These are phyloP conservation scores for Erebia palarica DNA, from an alignment of 2,888 invertebrate genomes.

Conservation along the genomic window DNA sequence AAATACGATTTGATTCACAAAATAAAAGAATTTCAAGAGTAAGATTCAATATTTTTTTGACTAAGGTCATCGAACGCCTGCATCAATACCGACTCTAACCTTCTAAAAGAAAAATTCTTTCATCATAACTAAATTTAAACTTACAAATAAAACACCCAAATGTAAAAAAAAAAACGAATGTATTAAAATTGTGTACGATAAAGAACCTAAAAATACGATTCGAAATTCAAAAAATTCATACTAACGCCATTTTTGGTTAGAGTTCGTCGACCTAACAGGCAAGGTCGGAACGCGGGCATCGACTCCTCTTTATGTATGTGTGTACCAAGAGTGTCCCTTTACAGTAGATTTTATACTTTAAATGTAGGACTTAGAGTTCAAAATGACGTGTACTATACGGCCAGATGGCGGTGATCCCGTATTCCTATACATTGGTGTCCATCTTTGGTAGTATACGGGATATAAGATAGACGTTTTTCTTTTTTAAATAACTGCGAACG, in stretches of 20 bases:
- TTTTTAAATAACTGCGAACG: conserved; percentile 27
- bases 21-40: too few species aligned
- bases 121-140: background rate
- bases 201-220: conserved; percentile 22
- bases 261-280: conserved; percentile 64
- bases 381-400: conserved; percentile 28
- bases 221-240: conserved; percentile 40
- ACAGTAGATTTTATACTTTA: conserved; percentile 39
- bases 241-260: conserved; percentile 57
- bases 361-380: conserved; percentile 30
- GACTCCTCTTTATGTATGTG: conserved; percentile 52
- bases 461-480: conserved; percentile 34
- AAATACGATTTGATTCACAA: too few species aligned
- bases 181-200: conserved; percentile 3
- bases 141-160: background rate
- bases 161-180: background rate
- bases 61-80: background rate
- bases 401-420: conserved; percentile 42
- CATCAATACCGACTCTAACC: background rate
- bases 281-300: conserved; percentile 72
- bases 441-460: conserved; percentile 37
- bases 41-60: background rate
- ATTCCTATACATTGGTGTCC: conserved; percentile 30
- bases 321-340: conserved; percentile 33
- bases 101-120: background rate